These are phyloP conservation scores for Montipora sp. DNA, from an alignment of 64 coral and sea anemone genomes.

Conservation along the genomic window DNA sequence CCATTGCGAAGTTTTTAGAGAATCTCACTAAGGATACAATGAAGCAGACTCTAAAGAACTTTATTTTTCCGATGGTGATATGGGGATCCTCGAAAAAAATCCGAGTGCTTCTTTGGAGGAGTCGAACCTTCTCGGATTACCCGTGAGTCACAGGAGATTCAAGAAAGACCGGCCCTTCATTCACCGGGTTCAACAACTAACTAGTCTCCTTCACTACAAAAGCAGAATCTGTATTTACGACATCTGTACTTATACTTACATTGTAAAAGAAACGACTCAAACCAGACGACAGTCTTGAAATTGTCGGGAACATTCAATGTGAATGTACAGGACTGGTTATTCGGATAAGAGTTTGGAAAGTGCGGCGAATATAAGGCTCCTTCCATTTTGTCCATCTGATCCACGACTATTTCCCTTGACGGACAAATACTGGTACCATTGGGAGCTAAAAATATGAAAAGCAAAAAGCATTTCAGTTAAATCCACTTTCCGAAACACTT, in stretches of 20 bases:
- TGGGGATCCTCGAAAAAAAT: no score
- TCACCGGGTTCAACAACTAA: no score
- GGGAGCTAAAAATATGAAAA: background rate
- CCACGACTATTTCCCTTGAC: slow-evolving; percentile 31
- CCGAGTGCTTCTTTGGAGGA: no score
- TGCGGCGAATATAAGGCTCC: slow-evolving; percentile 67
- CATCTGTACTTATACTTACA: background rate
- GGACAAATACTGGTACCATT: slow-evolving; percentile 48
- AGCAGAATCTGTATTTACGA: no score
- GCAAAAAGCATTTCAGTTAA: background rate
- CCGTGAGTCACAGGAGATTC: no score
- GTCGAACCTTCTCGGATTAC: no score
- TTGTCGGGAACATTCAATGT: slow-evolving; percentile 67
- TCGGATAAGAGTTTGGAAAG: slow-evolving; percentile 49
- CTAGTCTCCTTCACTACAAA: background rate
- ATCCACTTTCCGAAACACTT: background rate
- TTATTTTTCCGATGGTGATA: no score
- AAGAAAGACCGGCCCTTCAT: no score
- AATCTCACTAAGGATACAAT: no score
- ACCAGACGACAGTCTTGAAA: slow-evolving; percentile 61
- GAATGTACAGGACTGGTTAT: slow-evolving; percentile 53
- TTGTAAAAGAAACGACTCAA: slow-evolving; percentile 51
- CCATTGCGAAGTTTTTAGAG: no score
- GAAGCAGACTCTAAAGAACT: no score
- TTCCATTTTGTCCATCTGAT: background rate